phyloP scores from a whole-genome alignment of 1,140 invertebrate genomes.

The Magallana gigas region DNA sequence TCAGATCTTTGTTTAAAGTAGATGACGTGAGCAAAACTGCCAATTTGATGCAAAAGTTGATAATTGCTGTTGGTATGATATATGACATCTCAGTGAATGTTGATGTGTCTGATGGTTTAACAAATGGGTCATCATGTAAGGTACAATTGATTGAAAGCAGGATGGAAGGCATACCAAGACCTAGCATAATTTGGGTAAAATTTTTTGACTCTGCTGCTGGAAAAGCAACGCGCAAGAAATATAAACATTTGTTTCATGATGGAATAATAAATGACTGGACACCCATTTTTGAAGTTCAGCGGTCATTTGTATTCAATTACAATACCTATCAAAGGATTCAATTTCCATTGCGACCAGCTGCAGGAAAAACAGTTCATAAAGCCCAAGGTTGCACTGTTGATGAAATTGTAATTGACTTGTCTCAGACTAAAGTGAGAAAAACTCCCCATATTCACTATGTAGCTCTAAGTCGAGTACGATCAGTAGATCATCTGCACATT shows the following conservation, averaged over 20 bases:
- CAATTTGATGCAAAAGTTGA: not conserved
- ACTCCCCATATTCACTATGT: slow-evolving; percentile 45
- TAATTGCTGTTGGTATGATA: slow-evolving; percentile 28
- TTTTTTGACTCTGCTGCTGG: slow-evolving; percentile 20
- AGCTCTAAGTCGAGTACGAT: slow-evolving; percentile 28
- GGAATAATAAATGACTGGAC: slow-evolving; percentile 14
- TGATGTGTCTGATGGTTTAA: slow-evolving; percentile 46
- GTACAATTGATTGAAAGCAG: slow-evolving; percentile 15
- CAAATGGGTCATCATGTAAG: slow-evolving; percentile 41
- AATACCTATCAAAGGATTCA: slow-evolving; percentile 39
- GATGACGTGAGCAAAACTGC: slow-evolving; percentile 10
- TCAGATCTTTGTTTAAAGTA: not conserved
- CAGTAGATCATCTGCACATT: slow-evolving; percentile 11
- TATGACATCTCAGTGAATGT: slow-evolving; percentile 42
- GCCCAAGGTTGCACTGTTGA: slow-evolving; percentile 45
- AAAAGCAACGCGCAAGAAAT: slow-evolving; percentile 12
- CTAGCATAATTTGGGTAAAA: slow-evolving; percentile 32
- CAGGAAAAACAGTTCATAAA: slow-evolving; percentile 44
- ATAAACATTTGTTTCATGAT: slow-evolving; percentile 26
- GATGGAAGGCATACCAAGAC: not conserved
- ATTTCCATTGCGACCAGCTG: slow-evolving; percentile 44
- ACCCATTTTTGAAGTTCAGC: slow-evolving; percentile 39
- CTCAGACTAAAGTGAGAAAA: not conserved
- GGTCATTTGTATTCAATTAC: slow-evolving; percentile 16
- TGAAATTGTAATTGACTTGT: slow-evolving; percentile 46